Conservation (phyloP, 2,113 vertebrate genomes). For the Aix galericulata region DNA sequence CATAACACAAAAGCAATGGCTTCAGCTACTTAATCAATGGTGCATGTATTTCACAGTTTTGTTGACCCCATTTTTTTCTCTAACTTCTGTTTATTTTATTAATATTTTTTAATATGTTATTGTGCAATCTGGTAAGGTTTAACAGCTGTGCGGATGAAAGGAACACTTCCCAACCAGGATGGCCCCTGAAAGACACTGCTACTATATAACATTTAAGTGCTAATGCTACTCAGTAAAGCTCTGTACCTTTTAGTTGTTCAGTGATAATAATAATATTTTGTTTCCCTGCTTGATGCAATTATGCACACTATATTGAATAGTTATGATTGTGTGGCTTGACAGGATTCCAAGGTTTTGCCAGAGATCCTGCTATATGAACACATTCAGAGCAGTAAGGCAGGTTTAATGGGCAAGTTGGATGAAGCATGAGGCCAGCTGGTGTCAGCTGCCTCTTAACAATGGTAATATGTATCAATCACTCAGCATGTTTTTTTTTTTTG, state of each 20-base stretch:
- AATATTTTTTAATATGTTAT: neutral
- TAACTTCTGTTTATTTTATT: neutral
- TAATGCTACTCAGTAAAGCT: slow-evolving; percentile 1
- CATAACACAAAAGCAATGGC: slow-evolving; percentile 26
- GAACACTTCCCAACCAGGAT: slow-evolving; percentile 5
- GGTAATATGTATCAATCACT: slow-evolving; percentile 56
- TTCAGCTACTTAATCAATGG: slow-evolving; percentile 51
- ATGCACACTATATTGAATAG: slow-evolving; percentile 16
- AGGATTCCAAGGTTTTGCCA: slow-evolving; percentile 27
- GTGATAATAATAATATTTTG: slow-evolving; percentile 24
- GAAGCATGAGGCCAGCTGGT: slow-evolving; percentile 59
- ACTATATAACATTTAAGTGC: neutral
- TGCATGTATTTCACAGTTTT: slow-evolving; percentile 34
- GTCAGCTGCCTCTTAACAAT: slow-evolving; percentile 52
- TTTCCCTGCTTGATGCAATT: slow-evolving; percentile 10
- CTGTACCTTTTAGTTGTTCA: neutral
- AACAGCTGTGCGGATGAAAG: slow-evolving; percentile 49
- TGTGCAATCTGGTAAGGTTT: slow-evolving; percentile 39
- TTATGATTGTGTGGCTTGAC: slow-evolving; percentile 37
- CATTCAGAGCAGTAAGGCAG: slow-evolving; percentile 41
- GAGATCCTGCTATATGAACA: slow-evolving; percentile 2
- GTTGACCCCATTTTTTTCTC: neutral
- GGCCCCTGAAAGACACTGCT: neutral
- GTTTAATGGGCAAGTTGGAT: slow-evolving; percentile 61
- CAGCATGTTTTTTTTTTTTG: neutral